Conservation (phyloP, 2,888 invertebrate species). For the Pseudococcus longispinus region DNA sequence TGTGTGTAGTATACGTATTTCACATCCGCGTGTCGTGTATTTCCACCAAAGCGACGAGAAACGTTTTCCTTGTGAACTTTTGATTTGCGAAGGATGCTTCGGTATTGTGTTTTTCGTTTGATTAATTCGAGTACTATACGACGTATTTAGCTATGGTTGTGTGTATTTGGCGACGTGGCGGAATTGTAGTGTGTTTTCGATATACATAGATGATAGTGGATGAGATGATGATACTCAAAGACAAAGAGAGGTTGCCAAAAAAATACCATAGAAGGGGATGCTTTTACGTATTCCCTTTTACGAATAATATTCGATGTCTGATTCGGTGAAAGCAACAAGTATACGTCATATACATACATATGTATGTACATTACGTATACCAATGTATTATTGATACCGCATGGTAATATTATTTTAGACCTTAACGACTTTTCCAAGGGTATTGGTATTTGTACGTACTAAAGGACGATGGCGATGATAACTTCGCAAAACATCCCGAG, state of each 20-base stretch:
- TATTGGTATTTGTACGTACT: neutral
- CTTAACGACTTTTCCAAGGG: neutral
- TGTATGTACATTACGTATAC: neutral
- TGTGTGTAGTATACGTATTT: neutral
- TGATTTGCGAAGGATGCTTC: neutral
- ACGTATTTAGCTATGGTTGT: neutral
- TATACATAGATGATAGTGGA: neutral
- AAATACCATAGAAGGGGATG: neutral
- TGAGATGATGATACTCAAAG: neutral
- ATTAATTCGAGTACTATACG: neutral
- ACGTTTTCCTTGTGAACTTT: conserved; percentile 30
- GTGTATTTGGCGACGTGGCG: neutral
- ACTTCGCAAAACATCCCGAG: neutral
- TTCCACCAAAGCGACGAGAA: neutral
- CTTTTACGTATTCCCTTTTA: neutral
- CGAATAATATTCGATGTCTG: neutral
- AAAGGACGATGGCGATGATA: neutral
- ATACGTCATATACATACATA: neutral
- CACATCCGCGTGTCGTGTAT: neutral
- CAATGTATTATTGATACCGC: neutral
- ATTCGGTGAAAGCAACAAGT: neutral
- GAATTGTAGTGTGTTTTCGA: neutral
- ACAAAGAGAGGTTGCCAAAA: conserved; percentile 2
- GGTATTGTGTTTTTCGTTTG: conserved; percentile 31
- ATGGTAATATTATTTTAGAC: conserved; percentile 9